These are phyloP conservation scores for Pseudomyrmex concolor DNA, from an alignment of 1,140 invertebrate genomes.

Conservation along the genomic window DNA sequence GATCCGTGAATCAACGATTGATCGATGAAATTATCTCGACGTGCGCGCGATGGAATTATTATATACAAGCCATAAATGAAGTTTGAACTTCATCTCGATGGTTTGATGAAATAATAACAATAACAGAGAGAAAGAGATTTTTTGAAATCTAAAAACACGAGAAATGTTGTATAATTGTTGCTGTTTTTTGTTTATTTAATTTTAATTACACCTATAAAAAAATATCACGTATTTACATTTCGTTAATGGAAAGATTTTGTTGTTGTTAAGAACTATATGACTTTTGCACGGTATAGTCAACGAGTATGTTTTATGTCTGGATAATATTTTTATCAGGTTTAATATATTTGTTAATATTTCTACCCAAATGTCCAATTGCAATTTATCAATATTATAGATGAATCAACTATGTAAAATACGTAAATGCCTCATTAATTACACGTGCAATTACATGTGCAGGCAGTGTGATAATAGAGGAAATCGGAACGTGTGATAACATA, in stretches of 20 bases:
- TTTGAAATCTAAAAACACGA: no score
- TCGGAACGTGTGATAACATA: slow-evolving; percentile 60
- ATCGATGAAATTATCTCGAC: not conserved
- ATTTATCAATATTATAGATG: slow-evolving; percentile 26
- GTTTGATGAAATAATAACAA: no score
- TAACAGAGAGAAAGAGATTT: no score
- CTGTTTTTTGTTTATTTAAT: no score
- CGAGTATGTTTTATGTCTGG: no score
- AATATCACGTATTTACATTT: no score
- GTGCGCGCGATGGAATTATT: not conserved
- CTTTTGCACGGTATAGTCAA: no score
- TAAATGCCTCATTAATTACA: not conserved
- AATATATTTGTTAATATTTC: not conserved
- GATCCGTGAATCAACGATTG: not conserved
- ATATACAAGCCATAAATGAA: not conserved
- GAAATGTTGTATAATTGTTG: no score
- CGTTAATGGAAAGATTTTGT: no score
- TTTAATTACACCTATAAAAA: no score
- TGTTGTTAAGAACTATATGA: no score
- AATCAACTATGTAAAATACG: not conserved
- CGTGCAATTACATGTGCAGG: not conserved
- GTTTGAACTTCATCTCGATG: not conserved
- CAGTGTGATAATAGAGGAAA: slow-evolving; percentile 56
- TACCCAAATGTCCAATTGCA: not conserved
- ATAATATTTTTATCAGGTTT: no score